Conservation (phyloP, 2,888 invertebrate genomes). For the Cataglyphis altisquamis region DNA sequence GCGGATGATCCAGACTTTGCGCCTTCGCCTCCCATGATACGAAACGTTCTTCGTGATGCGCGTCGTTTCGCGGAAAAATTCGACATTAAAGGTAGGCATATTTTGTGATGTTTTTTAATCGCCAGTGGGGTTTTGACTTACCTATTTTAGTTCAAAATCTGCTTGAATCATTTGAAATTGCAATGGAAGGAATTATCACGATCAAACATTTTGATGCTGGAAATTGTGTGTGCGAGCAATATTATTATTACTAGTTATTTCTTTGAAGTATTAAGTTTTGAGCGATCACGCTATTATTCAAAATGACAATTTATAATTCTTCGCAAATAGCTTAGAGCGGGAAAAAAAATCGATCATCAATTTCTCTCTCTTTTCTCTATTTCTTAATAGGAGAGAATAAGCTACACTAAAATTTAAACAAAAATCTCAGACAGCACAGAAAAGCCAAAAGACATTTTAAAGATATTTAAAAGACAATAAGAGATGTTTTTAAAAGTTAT, state of each 20-base stretch:
- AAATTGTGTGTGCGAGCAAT: neutral
- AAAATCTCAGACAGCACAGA: no score
- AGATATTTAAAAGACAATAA: no score
- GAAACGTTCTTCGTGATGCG: conserved; percentile 67
- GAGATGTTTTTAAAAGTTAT: no score
- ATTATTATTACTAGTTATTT: conserved; percentile 6
- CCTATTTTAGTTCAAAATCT: neutral
- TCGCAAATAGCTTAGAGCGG: neutral
- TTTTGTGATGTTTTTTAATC: conserved; percentile 44
- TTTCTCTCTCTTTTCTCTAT: neutral
- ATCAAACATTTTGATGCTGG: neutral
- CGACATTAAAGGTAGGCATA: conserved; percentile 77
- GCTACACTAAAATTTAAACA: neutral
- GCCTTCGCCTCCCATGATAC: conserved; percentile 70
- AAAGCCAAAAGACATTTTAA: no score
- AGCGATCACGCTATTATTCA: neutral
- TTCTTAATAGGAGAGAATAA: neutral
- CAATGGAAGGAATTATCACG: neutral
- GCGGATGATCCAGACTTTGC: conserved; percentile 84
- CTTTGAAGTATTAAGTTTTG: neutral
- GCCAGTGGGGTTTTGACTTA: neutral
- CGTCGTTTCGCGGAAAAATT: conserved; percentile 70
- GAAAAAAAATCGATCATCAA: neutral
- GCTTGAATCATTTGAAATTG: neutral
- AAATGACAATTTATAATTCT: neutral